phyloP scores from a whole-genome alignment of 2,888 invertebrate species.

The Heliconius charithonia region DNA sequence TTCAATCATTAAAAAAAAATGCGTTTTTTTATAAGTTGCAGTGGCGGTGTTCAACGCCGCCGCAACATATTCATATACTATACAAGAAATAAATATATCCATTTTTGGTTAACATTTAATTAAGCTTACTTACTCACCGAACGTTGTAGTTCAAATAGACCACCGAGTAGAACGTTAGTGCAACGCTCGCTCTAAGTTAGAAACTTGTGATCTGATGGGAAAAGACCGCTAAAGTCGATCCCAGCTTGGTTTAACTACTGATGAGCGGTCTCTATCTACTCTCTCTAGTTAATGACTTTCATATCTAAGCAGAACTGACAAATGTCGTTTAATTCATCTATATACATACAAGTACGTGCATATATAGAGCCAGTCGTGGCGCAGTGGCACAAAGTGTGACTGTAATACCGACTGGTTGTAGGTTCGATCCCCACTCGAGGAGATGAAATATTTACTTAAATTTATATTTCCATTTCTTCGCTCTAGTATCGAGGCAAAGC shows the following conservation, averaged over 20 bases:
- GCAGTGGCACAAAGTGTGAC: too few species aligned
- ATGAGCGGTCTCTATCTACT: conserved; percentile 39
- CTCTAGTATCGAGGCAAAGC: too few species aligned
- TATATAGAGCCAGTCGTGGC: too few species aligned
- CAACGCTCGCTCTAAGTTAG: conserved; percentile 44
- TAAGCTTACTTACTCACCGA: background rate
- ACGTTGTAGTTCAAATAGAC: conserved; percentile 20
- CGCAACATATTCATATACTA: background rate
- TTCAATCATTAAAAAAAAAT: too few species aligned
- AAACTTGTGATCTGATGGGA: conserved; percentile 49
- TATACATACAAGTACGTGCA: background rate
- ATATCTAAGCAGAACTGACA: conserved; percentile 18
- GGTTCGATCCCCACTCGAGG: too few species aligned
- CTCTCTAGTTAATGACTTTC: conserved; percentile 34
- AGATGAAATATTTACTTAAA: too few species aligned
- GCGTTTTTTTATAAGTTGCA: too few species aligned
- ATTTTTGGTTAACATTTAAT: background rate
- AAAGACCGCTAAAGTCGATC: conserved; percentile 48
- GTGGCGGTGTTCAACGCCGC: too few species aligned
- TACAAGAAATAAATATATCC: background rate
- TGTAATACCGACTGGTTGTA: too few species aligned
- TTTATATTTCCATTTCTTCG: too few species aligned
- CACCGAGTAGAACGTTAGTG: conserved; percentile 34
- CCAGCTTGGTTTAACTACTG: conserved; percentile 40
- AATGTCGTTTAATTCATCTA: background rate